These are phyloP conservation scores for Phalacrocorax pelagicus DNA, from an alignment of 2,113 vertebrate species.

Conservation along the genomic window DNA sequence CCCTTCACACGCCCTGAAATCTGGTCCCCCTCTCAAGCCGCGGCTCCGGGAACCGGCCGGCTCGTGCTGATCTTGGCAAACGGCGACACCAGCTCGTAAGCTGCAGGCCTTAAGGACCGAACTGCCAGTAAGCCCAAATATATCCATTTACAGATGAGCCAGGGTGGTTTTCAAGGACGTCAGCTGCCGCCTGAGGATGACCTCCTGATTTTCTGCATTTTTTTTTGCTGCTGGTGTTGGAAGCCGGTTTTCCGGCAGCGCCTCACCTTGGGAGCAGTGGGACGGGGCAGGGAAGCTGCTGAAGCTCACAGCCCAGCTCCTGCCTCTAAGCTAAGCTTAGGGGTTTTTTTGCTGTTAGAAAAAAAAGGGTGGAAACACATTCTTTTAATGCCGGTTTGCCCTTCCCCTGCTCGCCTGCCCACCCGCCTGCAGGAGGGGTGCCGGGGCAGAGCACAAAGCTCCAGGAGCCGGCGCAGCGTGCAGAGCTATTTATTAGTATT, in stretches of 20 bases:
- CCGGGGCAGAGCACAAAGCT: background rate
- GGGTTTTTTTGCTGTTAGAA: fast-evolving
- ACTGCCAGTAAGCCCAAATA: background rate
- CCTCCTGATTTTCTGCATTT: background rate
- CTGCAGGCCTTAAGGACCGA: fast-evolving
- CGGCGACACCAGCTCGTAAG: fast-evolving
- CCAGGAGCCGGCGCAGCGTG: fast-evolving
- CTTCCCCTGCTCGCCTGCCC: background rate
- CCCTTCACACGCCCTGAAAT: fast-evolving
- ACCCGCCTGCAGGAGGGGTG: background rate
- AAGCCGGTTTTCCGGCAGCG: background rate
- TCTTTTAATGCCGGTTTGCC: fast-evolving
- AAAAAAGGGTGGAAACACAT: fast-evolving
- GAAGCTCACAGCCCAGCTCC: fast-evolving
- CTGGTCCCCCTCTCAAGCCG: background rate
- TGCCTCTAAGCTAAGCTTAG: background rate
- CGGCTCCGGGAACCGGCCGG: fast-evolving
- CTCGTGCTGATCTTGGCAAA: too few relatives aligned
- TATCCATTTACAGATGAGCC: fast-evolving
- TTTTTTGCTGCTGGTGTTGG: background rate
- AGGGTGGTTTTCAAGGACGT: fast-evolving
- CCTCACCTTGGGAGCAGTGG: too few relatives aligned
- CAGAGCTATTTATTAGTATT: background rate
- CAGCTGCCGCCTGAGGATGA: background rate
- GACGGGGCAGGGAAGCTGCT: background rate